phyloP scores from a whole-genome alignment of 2,888 invertebrate species.

The Uloborus plumipes region DNA sequence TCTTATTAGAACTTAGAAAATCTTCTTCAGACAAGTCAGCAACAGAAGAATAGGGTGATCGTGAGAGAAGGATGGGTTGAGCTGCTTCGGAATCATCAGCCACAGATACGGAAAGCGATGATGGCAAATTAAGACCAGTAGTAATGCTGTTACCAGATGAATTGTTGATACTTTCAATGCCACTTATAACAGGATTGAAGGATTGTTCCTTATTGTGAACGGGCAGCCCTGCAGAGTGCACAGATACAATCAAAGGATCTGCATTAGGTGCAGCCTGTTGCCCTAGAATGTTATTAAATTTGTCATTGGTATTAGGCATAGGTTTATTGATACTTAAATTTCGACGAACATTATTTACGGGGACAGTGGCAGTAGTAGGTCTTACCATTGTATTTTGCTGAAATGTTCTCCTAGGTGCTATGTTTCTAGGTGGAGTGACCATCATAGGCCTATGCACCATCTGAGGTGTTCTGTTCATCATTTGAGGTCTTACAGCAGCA shows the following conservation, averaged over 20 bases:
- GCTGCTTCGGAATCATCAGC: background rate
- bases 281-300: slow-evolving; percentile 1
- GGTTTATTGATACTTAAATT: background rate
- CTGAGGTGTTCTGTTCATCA: too few relatives aligned
- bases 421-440: background rate
- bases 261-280: background rate
- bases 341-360: background rate
- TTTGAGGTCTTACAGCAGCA: too few relatives aligned
- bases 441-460: background rate
- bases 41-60: slow-evolving; percentile 31
- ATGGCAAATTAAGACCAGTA: slow-evolving; percentile 22
- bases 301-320: background rate
- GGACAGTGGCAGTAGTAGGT: background rate
- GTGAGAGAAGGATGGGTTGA: slow-evolving; percentile 33
- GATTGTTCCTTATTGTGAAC: background rate
- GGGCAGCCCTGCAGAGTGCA: slow-evolving; percentile 31
- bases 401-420: slow-evolving; percentile 27
- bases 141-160: slow-evolving; percentile 2
- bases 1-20: slow-evolving; percentile 31
- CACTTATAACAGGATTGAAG: slow-evolving; percentile 20
- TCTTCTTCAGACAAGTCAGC: slow-evolving; percentile 37
- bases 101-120: slow-evolving; percentile 32
- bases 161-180: background rate
- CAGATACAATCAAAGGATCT: slow-evolving; percentile 36
- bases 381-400: slow-evolving; percentile 9